Base-by-base conservation (phyloP, 2,888 invertebrate genomes). In the Dryobotodes eremita region DNA sequence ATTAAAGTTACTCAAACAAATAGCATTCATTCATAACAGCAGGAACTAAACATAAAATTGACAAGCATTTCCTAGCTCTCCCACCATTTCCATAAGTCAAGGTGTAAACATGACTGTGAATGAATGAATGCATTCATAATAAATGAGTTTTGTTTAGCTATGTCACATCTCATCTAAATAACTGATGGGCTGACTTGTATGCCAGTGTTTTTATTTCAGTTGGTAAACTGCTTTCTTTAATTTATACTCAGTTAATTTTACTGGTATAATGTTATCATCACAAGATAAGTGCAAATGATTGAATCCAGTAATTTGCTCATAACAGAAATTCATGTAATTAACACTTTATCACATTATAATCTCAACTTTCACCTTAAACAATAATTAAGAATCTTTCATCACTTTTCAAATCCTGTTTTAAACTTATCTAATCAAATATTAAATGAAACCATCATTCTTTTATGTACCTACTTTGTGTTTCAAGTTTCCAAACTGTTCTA, bases 361-460 rank as follows among this genome's bases (percentile, higher is more conserved):
- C 23, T 46, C 15, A 26, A 59, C n/a, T 62, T 84, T 71, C 48
- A 80, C n/a, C 26, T 66, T 62, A 50, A n/a, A 7, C 15, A 71
- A 66, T 66, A 50, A 17, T 68, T 48, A 48, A 13, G 48, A 68
- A 50, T 61, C 20, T 46, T 79, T 61, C 31, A 71, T 66, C n/a
- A 50, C 5, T 46, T 23, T 50, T 3, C 26, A 61, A 46, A 66
- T 53, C 31, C 42, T 59, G n/a, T 17, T 57, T n/a, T 57, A 26
- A 20, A 23, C 53, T 42, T 53, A 13, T 71, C 26, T 70, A 17
- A 68, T 50, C 66, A 62, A 65, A n/a, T 65, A 59, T 23, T 65
- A 65, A 17, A 36, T 48, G 7, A 53, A 65, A 77, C 23, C 31
- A 46, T 76, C 2, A 31, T 64, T 17, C 0, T 20, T 55, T 46